These are phyloP conservation scores for Muscicapa adusta DNA, from an alignment of 2,113 vertebrate genomes.

Conservation along the genomic window DNA sequence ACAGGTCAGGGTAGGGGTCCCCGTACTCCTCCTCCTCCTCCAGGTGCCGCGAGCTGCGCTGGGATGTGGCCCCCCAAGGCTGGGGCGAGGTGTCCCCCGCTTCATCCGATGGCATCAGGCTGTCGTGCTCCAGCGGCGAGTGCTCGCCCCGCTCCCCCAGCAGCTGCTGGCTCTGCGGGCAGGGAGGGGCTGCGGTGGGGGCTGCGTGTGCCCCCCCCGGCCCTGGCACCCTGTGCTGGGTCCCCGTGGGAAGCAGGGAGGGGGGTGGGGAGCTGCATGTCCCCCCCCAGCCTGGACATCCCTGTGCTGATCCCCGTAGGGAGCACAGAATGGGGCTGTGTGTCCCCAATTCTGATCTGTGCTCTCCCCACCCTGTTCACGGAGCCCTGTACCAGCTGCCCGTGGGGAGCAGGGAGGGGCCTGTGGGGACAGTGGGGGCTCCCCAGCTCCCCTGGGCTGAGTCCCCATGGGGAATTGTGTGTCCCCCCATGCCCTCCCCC, in stretches of 20 bases:
- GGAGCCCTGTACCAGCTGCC: not conserved
- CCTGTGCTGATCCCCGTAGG: no score
- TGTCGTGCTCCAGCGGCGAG: conserved; percentile 90
- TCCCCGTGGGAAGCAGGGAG: not conserved
- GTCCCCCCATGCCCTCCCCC: not conserved
- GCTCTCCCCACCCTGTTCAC: not conserved
- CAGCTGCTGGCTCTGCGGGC: conserved; percentile 70
- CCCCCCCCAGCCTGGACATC: not conserved
- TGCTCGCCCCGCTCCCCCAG: conserved; percentile 75
- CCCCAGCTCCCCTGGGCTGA: no score
- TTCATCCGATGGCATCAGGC: conserved; percentile 92
- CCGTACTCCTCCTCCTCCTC: conserved; percentile 77
- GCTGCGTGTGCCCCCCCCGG: not conserved
- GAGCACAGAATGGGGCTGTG: not conserved
- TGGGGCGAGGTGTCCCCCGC: conserved; percentile 86
- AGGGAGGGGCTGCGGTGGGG: not conserved
- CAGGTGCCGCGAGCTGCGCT: conserved; percentile 78
- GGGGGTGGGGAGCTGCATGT: no score
- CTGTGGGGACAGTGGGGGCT: not conserved
- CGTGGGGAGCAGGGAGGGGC: not conserved
- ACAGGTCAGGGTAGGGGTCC: conserved; percentile 87
- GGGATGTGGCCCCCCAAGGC: conserved; percentile 70
- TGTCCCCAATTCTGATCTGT: not conserved
- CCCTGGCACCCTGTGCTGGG: not conserved
- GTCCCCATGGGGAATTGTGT: not conserved